Evolutionary conservation across 2,113 vertebrate genomes (phyloP), one percentile per base, ranked within the genome.

Genomic region (Scomber japonicus): DNA sequence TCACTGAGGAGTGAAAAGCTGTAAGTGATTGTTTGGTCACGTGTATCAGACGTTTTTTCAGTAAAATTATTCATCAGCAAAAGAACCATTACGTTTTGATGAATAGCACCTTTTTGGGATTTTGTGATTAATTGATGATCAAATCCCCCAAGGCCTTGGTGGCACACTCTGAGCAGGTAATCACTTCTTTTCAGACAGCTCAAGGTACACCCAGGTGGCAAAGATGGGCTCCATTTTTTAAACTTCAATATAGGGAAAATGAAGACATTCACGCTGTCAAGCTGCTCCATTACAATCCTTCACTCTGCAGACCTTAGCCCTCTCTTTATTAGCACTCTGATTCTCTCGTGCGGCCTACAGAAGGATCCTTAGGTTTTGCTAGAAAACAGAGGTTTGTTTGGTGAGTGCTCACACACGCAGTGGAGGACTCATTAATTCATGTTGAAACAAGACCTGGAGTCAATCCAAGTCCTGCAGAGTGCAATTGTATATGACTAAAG

Each of bases 111-210:
- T 90, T 82, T 88, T 76, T 53, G 74, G 63, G 81, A 84, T 86
- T 82, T 92, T 71, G 82, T 87, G 88, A 94, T 92, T 89, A 90
- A 92, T 84, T 89, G 84, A 88, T 90, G 90, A 93, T 86, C 79
- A 86, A 88, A 90, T 83, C 75, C 84, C 66, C 76, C 91, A 90
- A 89, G 88, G 91, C 74, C 89, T 87, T 62, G 21, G 80, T 24
- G 15, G 24, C 68, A 79, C 66, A 81, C 71, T 27, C 24, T 64
- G 72, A 85, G 88, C 67, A 81, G 81, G 81, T 89, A 93, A 94
- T 93, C 75, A 49, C 80, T 93, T 92, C 80, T 84, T 90, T 84
- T 87, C 84, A 80, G 91, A 94, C 88, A 87, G 90, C 88, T 93
- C 88, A 92, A 94, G 89, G 89, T 90, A 88, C 68, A 90, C 82